Conservation (phyloP, 2,888 invertebrate genomes). For the Trachelus stipa region DNA sequence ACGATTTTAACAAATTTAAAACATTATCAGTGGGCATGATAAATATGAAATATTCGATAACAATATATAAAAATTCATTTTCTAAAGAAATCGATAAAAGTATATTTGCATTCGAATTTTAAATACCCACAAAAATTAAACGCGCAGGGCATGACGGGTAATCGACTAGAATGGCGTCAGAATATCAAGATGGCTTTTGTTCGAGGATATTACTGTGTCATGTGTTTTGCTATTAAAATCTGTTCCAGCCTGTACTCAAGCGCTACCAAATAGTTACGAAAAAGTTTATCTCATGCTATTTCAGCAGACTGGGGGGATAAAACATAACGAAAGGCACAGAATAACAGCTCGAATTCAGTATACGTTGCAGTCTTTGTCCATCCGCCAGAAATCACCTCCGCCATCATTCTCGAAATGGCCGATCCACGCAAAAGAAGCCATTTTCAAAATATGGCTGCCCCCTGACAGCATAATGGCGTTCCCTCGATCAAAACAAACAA, state of each 20-base stretch:
- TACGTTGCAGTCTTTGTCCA: constrained; percentile 18
- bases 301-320: background rate
- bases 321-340: background rate
- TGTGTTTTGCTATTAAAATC: background rate
- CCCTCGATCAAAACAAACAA: constrained; percentile 68
- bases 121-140: constrained; percentile 9
- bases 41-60: background rate
- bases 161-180: constrained; percentile 13
- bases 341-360: background rate
- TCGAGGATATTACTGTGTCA: background rate
- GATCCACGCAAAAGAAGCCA: constrained; percentile 68
- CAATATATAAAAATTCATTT: background rate
- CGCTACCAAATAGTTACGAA: background rate
- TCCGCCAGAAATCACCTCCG: constrained; percentile 28
- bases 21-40: background rate
- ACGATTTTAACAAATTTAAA: background rate
- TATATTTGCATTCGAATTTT: constrained; percentile 14
- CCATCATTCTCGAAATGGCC: constrained; percentile 41
- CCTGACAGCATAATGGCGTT: constrained; percentile 71
- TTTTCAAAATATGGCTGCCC: constrained; percentile 75
- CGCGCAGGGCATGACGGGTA: constrained; percentile 16
- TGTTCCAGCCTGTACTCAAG: background rate
- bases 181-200: background rate
- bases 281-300: background rate
- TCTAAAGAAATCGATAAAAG: background rate